Base-by-base conservation (phyloP, 2,797 vertebrate genomes). In the Gouania willdenowi region DNA sequence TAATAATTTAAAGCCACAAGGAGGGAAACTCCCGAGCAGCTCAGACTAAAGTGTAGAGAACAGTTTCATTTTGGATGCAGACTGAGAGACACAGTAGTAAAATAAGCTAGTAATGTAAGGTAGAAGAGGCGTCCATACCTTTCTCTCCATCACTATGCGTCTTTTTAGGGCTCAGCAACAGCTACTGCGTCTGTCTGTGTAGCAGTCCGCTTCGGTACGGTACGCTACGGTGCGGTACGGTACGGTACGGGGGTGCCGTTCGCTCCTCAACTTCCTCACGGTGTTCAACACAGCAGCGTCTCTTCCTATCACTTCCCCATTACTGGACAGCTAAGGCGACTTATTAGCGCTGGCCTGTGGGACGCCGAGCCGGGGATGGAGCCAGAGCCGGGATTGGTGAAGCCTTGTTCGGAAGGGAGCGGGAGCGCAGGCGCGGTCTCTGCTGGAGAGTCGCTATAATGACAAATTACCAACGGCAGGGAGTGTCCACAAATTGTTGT, bases 71-170 rank as follows among this genome's bases (percentile, higher is more conserved):
- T 77, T 75, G 74, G 78, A 70, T 71, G 70, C 66, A 58, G 56
- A 39, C 39, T 19, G 36, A 4, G 14, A 57, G 43, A 65, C 58
- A 45, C 45, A 33, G 24, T 31, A 40, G 48, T 3, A 14, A 14
- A 14, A 14, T 14, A 14, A 14, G 48, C 37, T 39, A 66, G 52
- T 33, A 41, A 18, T 39, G 47, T 26, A 49, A 40, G 49, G 77
- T 54, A 64, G 72, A 57, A 67, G 18, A 52, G 66, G 51, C 77
- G 68, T 63, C 75, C 87, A 39, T 90, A 91, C 89, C 89, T 91
- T 91, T 76, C 88, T 88, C 82, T 91, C 89, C 89, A 91, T 90
- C 78, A 73, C 81, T 77, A 44, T 72, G 64, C 72, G 75, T 69
- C 64, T 70, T 43, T 7, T 2, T 15, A 26, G 61, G 6, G 63